Evolutionary conservation across 2,888 invertebrate genomes (phyloP).

Genomic region (Conops quadrifasciatus): DNA sequence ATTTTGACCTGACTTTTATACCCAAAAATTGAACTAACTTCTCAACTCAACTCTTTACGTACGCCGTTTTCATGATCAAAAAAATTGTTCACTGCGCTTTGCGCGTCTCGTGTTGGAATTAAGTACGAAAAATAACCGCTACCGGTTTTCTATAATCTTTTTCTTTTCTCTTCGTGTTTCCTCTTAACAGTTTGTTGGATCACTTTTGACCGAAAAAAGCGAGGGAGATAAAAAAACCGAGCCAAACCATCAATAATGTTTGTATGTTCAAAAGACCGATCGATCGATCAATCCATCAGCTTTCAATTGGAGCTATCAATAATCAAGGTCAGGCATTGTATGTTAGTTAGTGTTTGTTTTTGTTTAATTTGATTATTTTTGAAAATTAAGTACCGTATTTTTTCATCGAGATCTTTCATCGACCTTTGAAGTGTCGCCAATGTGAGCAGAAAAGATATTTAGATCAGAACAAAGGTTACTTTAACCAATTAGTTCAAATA

Average conservation of each 20-base stretch:
- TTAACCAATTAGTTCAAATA: too few relatives aligned
- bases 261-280: neutral
- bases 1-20: slow-evolving; percentile 40
- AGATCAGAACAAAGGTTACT: too few relatives aligned
- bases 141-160: slow-evolving; percentile 1
- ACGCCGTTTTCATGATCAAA: too few relatives aligned
- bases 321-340: slow-evolving; percentile 14
- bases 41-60: neutral
- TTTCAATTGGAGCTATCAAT: neutral
- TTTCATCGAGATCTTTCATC: too few relatives aligned
- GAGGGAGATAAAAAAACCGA: too few relatives aligned
- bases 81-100: too few relatives aligned
- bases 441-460: too few relatives aligned
- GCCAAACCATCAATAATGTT: too few relatives aligned
- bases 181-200: too few relatives aligned
- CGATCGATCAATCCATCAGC: slow-evolving; percentile 3
- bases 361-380: neutral
- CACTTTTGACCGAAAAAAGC: too few relatives aligned
- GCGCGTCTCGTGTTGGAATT: too few relatives aligned
- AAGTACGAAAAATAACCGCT: neutral
- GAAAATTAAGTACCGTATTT: neutral
- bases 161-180: neutral
- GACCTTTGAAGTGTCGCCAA: too few relatives aligned
- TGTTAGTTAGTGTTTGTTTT: neutral
- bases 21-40: neutral